Percentiles rank a stretch among this genome's conserved stretches.
These are phyloP conservation scores for Leptodactylus fallax DNA, from an alignment of 2,797 vertebrate species.

Conservation along the genomic window DNA sequence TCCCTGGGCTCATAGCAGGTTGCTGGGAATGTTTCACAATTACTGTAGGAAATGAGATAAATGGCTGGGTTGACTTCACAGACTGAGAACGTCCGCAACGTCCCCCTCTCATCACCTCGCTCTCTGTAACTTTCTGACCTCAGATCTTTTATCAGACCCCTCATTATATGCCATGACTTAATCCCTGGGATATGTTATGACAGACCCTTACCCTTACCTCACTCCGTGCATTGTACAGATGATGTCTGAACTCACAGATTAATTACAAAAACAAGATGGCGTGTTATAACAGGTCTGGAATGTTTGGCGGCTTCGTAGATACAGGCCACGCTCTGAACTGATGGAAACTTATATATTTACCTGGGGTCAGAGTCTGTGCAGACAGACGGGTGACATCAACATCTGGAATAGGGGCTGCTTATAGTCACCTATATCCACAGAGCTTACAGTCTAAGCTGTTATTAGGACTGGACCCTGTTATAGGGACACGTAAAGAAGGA, in stretches of 20 bases:
- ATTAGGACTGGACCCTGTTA: too few species aligned
- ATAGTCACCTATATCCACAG: background rate
- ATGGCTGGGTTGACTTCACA: background rate
- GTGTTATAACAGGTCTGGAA: constrained; percentile 51
- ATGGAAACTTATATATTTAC: background rate
- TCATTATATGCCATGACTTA: constrained; percentile 13
- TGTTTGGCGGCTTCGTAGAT: constrained; percentile 9
- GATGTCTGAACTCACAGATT: background rate
- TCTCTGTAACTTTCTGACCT: background rate
- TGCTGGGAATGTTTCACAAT: background rate
- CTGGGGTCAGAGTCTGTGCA: background rate
- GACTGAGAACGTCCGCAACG: background rate
- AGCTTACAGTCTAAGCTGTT: background rate
- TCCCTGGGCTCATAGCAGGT: background rate
- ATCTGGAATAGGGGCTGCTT: background rate
- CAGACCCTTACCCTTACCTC: constrained; percentile 41
- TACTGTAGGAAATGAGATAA: constrained; percentile 1
- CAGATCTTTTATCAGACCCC: background rate
- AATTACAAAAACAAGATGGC: constrained; percentile 3
- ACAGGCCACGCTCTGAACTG: background rate
- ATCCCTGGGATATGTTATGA: background rate
- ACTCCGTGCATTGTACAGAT: constrained; percentile 4
- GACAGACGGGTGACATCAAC: background rate
- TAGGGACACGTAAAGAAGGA: too few species aligned
- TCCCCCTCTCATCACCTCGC: background rate